Conservation (phyloP, 2,797 vertebrate species). For the Hypotaenidia okinawae region DNA sequence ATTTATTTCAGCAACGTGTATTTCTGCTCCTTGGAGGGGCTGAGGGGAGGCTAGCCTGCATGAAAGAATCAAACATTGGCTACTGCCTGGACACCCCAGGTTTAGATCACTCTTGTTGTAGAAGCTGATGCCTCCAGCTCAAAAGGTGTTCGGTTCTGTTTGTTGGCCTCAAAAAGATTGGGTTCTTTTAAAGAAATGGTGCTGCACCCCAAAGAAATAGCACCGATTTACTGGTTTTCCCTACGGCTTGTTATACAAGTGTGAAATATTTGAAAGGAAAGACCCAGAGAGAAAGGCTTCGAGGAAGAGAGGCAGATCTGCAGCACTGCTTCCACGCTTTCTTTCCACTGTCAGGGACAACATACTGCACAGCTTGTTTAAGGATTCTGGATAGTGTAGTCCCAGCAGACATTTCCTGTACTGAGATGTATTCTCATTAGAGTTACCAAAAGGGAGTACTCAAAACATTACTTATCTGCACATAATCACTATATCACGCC, state of each 20-base stretch:
- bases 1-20: neutral
- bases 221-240: neutral
- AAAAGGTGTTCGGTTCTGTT: neutral
- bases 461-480: slow-evolving; percentile 65
- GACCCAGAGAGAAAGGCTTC: neutral
- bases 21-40: neutral
- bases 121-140: neutral
- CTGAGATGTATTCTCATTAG: slow-evolving; percentile 46
- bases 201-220: neutral
- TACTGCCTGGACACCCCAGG: neutral
- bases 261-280: neutral
- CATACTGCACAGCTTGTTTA: slow-evolving; percentile 38
- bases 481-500: slow-evolving; percentile 55
- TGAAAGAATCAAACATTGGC: neutral
- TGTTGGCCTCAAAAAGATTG: neutral
- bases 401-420: slow-evolving; percentile 53
- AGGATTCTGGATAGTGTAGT: slow-evolving; percentile 44
- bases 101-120: neutral
- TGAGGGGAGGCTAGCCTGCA: neutral
- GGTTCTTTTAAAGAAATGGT: neutral
- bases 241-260: rapidly evolving
- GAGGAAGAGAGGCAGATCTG: neutral
- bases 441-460: slow-evolving; percentile 54
- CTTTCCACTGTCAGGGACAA: neutral
- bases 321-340: neutral